Conservation (phyloP, 2,888 invertebrate genomes). For the Alloplasta piceator region DNA sequence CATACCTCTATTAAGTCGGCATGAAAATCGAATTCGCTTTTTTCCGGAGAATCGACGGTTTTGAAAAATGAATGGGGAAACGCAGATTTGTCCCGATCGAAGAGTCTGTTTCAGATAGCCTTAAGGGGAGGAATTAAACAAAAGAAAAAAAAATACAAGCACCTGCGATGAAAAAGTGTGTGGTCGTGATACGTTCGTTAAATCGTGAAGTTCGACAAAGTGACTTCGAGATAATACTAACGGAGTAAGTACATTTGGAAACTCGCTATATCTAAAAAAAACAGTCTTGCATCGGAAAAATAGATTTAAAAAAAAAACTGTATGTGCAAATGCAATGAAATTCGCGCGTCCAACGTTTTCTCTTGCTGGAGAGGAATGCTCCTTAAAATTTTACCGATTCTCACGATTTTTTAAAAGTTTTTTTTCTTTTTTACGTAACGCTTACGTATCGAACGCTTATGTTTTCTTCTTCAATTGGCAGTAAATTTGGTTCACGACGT, state of each 20-base stretch:
- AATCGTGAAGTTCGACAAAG: slow-evolving; percentile 5
- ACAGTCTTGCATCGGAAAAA: slow-evolving; percentile 55
- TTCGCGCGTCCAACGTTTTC: slow-evolving; percentile 22
- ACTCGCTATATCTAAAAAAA: slow-evolving; percentile 42
- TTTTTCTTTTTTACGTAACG: slow-evolving; percentile 24
- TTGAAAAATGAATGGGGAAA: no score
- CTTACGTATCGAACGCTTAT: slow-evolving; percentile 34
- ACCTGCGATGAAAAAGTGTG: slow-evolving; percentile 34
- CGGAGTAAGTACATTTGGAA: slow-evolving; percentile 56
- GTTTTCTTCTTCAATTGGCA: slow-evolving; percentile 50
- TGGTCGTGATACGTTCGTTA: slow-evolving; percentile 21
- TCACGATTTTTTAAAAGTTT: slow-evolving; percentile 30
- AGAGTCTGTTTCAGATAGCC: no score
- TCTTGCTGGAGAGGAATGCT: slow-evolving; percentile 32
- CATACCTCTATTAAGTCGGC: no score
- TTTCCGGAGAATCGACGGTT: no score
- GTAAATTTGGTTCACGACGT: slow-evolving; percentile 56
- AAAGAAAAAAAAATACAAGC: slow-evolving; percentile 44
- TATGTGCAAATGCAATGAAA: slow-evolving; percentile 49
- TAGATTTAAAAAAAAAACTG: slow-evolving; percentile 21
- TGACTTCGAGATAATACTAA: slow-evolving; percentile 49
- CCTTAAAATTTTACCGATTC: slow-evolving; percentile 41
- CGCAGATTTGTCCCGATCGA: no score
- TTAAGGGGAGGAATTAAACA: not conserved
- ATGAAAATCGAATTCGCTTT: no score